Conservation (phyloP, 2,797 vertebrate species). For the Sylvilagus floridanus region DNA sequence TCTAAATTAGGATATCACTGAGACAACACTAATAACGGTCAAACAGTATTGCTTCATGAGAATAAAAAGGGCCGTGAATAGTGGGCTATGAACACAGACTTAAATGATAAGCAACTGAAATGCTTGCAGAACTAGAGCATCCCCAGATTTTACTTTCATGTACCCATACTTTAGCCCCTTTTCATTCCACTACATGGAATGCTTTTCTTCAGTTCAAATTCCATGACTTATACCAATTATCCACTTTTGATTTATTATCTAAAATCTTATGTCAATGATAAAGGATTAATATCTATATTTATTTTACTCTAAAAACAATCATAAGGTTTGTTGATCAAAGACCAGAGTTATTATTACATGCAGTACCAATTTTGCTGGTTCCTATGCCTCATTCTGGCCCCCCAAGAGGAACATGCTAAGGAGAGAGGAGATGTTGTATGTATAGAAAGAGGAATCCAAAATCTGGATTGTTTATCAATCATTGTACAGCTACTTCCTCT, state of each 20-base stretch:
- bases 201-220: background rate
- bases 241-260: background rate
- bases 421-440: background rate
- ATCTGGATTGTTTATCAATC: background rate
- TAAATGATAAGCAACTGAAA: background rate
- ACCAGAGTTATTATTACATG: background rate
- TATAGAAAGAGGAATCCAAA: background rate
- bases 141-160: background rate
- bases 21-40: background rate
- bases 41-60: background rate
- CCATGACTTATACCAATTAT: background rate
- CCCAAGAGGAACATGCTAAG: background rate
- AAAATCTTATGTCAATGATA: background rate
- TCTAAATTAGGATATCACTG: slow-evolving; percentile 20
- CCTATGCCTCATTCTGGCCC: background rate
- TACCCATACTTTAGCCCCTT: background rate
- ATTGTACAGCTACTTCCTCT: background rate
- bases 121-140: background rate
- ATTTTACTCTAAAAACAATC: background rate
- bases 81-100: background rate
- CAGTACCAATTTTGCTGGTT: background rate
- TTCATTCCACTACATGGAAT: background rate
- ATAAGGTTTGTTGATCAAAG: background rate
- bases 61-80: background rate
- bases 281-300: background rate